Base-by-base conservation (phyloP, 2,113 vertebrate species). In the Planiliza haematocheilus region DNA sequence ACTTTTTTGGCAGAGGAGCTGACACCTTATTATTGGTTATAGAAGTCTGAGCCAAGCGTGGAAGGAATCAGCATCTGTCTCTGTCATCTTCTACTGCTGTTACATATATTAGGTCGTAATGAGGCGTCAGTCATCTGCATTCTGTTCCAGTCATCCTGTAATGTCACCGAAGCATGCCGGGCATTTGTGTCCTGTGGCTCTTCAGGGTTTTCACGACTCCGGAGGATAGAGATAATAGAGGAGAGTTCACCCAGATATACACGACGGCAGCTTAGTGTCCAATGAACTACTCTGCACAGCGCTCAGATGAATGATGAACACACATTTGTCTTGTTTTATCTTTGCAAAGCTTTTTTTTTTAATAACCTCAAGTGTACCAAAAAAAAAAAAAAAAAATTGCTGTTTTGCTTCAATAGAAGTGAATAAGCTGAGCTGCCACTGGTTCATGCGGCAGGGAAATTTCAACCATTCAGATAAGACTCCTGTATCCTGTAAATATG, bases 91-190 rank as follows among this genome's bases (percentile, higher is more conserved):
- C 14, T 45, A 49, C 59, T 69, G 45, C 70, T 81, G 59, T 74
- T 46, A 72, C 65, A 72, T 24, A 17, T 64, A 61, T 68, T 50
- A 60, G 3, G 45, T 39, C 36, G 52, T 64, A 77, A 86, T 80
- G 65, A 86, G 50, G 37, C 62, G 42, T 85, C 48, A 70, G 13
- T 79, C 74, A 77, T 72, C 49, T 57, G 56, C 42, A 59, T 61
- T 81, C 43, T 41, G 13, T 43, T 30, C 50, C 34, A 57, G 71
- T 18, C 1, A 10, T 55, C 43, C 18, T 59, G 37, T 18, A 56
- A 1, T 7, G 24, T 0, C 34, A 36, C 45, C 1, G 18, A 74
- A 60, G 38, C 48, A 61, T 1, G 3, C 8, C 34, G 20, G 55
- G 20, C 17, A 10, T 58, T 34, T 10, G 59, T 52, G 18, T 18